These are phyloP conservation scores for Salminus brasiliensis DNA, from an alignment of 2,113 vertebrate genomes.

Conservation along the genomic window DNA sequence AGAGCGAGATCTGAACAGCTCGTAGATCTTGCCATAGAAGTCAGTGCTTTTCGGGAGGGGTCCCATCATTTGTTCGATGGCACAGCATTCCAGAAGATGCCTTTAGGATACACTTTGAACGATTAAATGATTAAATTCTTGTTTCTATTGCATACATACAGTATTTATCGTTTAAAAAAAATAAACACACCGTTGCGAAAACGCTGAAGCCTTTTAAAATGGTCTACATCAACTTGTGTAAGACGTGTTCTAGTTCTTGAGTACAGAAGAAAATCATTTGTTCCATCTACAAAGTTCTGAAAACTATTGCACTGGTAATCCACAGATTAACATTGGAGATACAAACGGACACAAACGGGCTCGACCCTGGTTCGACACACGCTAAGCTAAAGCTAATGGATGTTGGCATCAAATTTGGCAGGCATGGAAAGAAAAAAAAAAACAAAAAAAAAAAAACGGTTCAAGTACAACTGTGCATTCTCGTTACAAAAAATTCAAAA, in stretches of 20 bases:
- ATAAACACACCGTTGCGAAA: constrained; percentile 2
- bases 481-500: constrained; percentile 20
- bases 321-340: constrained; percentile 26
- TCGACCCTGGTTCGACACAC: constrained; percentile 29
- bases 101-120: background rate
- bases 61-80: background rate
- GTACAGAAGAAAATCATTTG: constrained; percentile 36
- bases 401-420: background rate
- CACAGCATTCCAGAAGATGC: constrained; percentile 12
- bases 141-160: constrained; percentile 45
- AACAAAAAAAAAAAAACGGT: background rate
- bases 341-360: constrained; percentile 23
- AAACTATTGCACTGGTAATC: constrained; percentile 62
- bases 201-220: constrained; percentile 2
- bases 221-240: constrained; percentile 5
- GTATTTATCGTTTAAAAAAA: constrained; percentile 25
- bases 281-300: constrained; percentile 32
- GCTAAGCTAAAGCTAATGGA: constrained; percentile 23
- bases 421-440: background rate
- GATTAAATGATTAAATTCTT: constrained; percentile 29
- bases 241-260: constrained; percentile 10
- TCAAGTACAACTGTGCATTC: constrained; percentile 21
- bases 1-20: too few relatives aligned
- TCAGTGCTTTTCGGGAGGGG: background rate
- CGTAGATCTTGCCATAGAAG: background rate